Evolutionary conservation across 2,888 invertebrate species (phyloP).

Genomic region (Argyresthia goedartella): DNA sequence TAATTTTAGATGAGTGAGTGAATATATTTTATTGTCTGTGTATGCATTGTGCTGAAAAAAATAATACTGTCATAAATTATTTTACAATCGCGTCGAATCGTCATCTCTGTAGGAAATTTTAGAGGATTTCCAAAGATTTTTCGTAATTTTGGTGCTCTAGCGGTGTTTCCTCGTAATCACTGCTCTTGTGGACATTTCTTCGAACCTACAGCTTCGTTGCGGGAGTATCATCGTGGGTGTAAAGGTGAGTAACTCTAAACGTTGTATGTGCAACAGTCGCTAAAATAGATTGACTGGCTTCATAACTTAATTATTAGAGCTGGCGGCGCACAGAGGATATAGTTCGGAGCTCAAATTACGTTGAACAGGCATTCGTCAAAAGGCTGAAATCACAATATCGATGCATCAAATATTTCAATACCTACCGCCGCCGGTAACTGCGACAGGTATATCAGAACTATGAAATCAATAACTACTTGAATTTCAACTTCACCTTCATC

Average conservation of each 20-base stretch:
- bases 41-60: not conserved
- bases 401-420: too few relatives aligned
- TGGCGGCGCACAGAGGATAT: too few relatives aligned
- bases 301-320: not conserved
- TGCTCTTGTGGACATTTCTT: too few relatives aligned
- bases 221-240: not conserved
- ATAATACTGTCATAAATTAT: not conserved
- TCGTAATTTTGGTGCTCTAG: not conserved
- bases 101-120: not conserved
- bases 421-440: too few relatives aligned
- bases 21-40: not conserved
- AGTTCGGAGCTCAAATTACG: too few relatives aligned
- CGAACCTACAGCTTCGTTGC: too few relatives aligned
- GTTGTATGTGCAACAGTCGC: not conserved
- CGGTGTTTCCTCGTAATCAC: not conserved
- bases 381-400: too few relatives aligned
- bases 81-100: not conserved
- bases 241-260: not conserved
- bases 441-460: too few relatives aligned
- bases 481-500: too few relatives aligned
- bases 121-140: not conserved
- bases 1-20: too few relatives aligned
- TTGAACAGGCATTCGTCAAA: too few relatives aligned
- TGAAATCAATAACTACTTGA: too few relatives aligned
- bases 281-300: not conserved